Percentiles rank a stretch among this genome's conserved stretches.
phyloP scores from a whole-genome alignment of 2,888 invertebrate species.

The Psococerastis gibbosa region DNA sequence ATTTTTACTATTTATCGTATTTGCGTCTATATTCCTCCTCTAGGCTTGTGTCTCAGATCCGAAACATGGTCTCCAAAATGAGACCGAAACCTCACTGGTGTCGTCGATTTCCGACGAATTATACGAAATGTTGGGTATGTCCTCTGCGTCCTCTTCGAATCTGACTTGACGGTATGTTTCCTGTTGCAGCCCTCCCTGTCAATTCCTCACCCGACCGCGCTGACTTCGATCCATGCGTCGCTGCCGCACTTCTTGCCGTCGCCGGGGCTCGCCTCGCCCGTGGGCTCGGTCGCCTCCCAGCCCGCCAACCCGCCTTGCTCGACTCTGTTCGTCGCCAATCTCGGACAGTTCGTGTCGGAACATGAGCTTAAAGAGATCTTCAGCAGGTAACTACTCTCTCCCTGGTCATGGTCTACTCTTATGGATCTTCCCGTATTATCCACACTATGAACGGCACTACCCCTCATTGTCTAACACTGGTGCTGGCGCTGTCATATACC shows the following conservation, averaged over 20 bases:
- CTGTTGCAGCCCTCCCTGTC: conserved; percentile 34
- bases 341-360: conserved; percentile 94
- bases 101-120: too few relatives aligned
- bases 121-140: neutral
- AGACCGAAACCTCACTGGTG: too few relatives aligned
- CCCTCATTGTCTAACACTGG: too few relatives aligned
- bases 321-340: conserved; percentile 95
- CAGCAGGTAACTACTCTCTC: conserved; percentile 92
- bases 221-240: conserved; percentile 51
- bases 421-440: too few relatives aligned
- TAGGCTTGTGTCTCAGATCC: too few relatives aligned
- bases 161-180: too few relatives aligned
- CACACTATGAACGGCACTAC: too few relatives aligned
- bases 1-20: too few relatives aligned
- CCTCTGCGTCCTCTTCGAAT: conserved; percentile 12
- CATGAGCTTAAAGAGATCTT: conserved; percentile 97
- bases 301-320: conserved; percentile 60
- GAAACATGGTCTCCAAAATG: too few relatives aligned
- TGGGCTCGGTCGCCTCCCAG: conserved; percentile 28
- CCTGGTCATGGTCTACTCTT: too few relatives aligned
- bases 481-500: too few relatives aligned
- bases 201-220: conserved; percentile 40
- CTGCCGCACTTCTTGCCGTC: conserved; percentile 78
- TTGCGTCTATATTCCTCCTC: too few relatives aligned
- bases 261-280: conserved; percentile 67